phyloP scores from a whole-genome alignment of 2,888 invertebrate species.

The Caenorhabditis japonica region DNA sequence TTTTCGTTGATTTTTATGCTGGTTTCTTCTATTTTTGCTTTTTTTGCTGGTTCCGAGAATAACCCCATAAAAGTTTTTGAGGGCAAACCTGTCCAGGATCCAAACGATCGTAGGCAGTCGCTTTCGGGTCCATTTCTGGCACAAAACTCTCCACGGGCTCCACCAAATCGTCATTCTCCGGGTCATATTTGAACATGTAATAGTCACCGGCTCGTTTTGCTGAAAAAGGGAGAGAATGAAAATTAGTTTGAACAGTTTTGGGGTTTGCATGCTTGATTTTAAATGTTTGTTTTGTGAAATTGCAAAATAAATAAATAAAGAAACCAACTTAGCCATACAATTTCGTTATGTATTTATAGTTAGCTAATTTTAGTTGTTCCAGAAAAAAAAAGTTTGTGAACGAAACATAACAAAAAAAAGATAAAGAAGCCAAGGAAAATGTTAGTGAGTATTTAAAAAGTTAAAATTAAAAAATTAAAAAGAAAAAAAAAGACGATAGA shows the following conservation, averaged over 20 bases:
- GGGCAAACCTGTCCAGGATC: conserved; percentile 69
- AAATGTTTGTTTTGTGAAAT: too few species aligned
- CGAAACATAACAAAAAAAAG: background rate
- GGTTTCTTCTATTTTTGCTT: too few species aligned
- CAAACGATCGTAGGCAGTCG: conserved; percentile 69
- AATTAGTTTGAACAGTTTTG: too few species aligned
- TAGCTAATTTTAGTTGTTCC: too few species aligned
- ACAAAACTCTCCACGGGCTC: conserved; percentile 72
- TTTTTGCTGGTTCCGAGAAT: too few species aligned
- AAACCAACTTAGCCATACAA: too few species aligned
- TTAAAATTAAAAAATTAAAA: conserved; percentile 19
- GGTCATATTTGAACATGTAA: conserved; percentile 95
- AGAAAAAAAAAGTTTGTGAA: background rate
- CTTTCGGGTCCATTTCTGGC: conserved; percentile 73
- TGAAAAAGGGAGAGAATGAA: conserved; percentile 79
- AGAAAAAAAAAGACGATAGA: conserved; percentile 11
- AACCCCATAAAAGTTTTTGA: background rate
- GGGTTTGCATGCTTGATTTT: too few species aligned
- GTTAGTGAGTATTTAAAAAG: conserved; percentile 5
- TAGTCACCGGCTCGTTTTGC: conserved; percentile 98
- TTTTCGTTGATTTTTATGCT: too few species aligned
- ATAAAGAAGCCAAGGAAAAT: conserved; percentile 1
- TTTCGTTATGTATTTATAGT: too few species aligned
- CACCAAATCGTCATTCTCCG: conserved; percentile 71
- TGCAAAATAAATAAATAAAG: too few species aligned